Evolutionary conservation across 2,888 invertebrate genomes (phyloP).

Genomic region (Agrochola litura): DNA sequence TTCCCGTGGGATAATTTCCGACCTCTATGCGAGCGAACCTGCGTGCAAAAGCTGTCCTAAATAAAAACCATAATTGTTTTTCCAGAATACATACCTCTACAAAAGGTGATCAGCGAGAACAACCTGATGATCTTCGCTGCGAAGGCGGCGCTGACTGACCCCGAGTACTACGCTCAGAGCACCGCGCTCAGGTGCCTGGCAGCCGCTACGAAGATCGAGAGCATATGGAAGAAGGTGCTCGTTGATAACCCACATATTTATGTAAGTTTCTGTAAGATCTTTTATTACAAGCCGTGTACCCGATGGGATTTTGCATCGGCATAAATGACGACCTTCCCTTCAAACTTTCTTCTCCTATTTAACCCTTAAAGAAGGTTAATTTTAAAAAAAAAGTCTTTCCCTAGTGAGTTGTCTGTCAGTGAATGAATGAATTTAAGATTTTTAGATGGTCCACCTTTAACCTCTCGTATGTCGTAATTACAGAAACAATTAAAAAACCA

Average conservation of each 20-base stretch:
- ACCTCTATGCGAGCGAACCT: background rate
- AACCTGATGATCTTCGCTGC: constrained; percentile 66
- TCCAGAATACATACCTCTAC: constrained; percentile 71
- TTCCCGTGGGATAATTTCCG: background rate
- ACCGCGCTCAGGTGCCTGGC: constrained; percentile 71
- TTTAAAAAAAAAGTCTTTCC: no score
- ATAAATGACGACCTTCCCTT: no score
- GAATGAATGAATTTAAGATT: background rate
- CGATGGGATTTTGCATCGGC: no score
- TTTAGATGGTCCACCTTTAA: no score
- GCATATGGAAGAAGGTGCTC: constrained; percentile 70
- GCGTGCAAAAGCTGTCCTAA: background rate
- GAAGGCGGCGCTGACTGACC: constrained; percentile 65
- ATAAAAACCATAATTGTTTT: background rate
- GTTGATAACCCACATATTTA: constrained; percentile 59
- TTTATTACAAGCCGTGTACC: background rate
- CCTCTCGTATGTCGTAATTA: no score
- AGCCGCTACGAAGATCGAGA: constrained; percentile 69
- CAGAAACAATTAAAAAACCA: no score
- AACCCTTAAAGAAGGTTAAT: no score
- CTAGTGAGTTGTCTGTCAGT: background rate
- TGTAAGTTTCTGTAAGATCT: constrained; percentile 60
- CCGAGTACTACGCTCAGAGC: constrained; percentile 68
- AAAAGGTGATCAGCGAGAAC: constrained; percentile 67
- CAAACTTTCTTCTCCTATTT: no score